These are phyloP conservation scores for Macrostomum lignano DNA, from an alignment of 1,140 invertebrate genomes.

Conservation along the genomic window DNA sequence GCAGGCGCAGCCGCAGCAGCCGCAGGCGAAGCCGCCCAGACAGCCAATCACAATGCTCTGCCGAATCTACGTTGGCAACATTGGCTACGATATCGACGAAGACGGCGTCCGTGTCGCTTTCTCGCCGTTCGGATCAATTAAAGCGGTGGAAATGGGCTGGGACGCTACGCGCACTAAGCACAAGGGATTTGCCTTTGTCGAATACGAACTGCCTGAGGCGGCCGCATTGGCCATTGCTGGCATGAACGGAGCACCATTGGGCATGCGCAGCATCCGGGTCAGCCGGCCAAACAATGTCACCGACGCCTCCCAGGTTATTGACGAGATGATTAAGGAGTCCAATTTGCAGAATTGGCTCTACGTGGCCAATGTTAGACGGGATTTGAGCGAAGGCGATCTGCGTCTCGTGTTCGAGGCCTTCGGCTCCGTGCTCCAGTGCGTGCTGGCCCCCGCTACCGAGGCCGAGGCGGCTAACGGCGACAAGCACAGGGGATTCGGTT, in stretches of 20 bases:
- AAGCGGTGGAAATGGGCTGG: slow-evolving; percentile 97
- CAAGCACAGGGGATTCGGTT: slow-evolving; percentile 71
- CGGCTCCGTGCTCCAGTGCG: slow-evolving; percentile 45
- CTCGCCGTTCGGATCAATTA: slow-evolving; percentile 87
- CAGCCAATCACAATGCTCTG: slow-evolving; percentile 33
- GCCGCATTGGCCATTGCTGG: slow-evolving; percentile 86
- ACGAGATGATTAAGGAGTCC: slow-evolving; percentile 87
- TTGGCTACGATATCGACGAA: slow-evolving; percentile 94
- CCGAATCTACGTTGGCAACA: slow-evolving; percentile 93
- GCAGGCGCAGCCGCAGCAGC: no score
- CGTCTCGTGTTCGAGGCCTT: slow-evolving; percentile 97
- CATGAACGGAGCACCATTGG: slow-evolving; percentile 97
- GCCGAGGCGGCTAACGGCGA: slow-evolving; percentile 30
- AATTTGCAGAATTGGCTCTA: slow-evolving; percentile 92
- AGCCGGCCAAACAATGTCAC: slow-evolving; percentile 94
- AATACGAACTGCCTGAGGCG: slow-evolving; percentile 95
- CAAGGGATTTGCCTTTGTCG: slow-evolving; percentile 97
- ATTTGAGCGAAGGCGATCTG: slow-evolving; percentile 81
- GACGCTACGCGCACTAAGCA: slow-evolving; percentile 96
- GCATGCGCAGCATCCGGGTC: slow-evolving; percentile 65
- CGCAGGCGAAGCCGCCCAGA: no score
- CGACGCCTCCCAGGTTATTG: slow-evolving; percentile 89
- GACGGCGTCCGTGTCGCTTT: slow-evolving; percentile 93
- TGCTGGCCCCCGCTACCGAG: slow-evolving; percentile 8
- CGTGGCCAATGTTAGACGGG: slow-evolving; percentile 81